Base-by-base conservation (phyloP, 2,113 vertebrate genomes). In the Zingel zingel region DNA sequence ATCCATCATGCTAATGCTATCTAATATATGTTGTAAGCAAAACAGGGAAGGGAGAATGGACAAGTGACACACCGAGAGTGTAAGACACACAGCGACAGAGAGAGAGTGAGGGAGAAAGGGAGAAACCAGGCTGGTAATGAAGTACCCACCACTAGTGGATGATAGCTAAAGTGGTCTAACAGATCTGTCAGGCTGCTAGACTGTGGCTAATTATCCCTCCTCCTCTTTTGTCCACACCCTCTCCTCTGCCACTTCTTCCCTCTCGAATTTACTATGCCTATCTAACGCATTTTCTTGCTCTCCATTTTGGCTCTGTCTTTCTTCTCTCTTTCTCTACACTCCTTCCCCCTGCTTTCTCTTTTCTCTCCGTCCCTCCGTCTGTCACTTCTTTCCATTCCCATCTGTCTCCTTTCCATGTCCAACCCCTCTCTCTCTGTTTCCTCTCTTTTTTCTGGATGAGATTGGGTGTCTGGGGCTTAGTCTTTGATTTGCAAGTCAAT, bases 401-500 rank as follows among this genome's bases (percentile, higher is more conserved):
- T 88, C 88, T 87, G 88, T 84, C 85, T 86, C 84, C 78, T 62
- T 27, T 88, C 76, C 71, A 33, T 56, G 81, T 86, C 84, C 88
- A 80, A 57, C 47, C 3, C 6, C 74, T 54, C 68, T 54, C 39
- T 68, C 51, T 61, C 62, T 64, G 73, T n/a, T 56, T 79, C 68
- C 63, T 83, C 76, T 69, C 59, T 47, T 0, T 87, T 6, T 66
- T 79, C 74, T 88, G 80, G 88, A 87, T 76, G 58, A 87, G 77
- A 86, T 79, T 83, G 85, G 74, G 86, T 58, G 81, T 89, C 87
- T 85, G 65, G 86, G 86, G 85, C 67, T 91, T 90, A 79, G 66
- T 71, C 89, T 91, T 90, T 86, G 84, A 94, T 93, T 93, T 92
- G 91, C 90, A 92, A 93, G 91, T 94, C 93, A 89, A 93, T 86